Base-by-base conservation (phyloP, 2,888 invertebrate genomes). In the Watsonalla binaria region DNA sequence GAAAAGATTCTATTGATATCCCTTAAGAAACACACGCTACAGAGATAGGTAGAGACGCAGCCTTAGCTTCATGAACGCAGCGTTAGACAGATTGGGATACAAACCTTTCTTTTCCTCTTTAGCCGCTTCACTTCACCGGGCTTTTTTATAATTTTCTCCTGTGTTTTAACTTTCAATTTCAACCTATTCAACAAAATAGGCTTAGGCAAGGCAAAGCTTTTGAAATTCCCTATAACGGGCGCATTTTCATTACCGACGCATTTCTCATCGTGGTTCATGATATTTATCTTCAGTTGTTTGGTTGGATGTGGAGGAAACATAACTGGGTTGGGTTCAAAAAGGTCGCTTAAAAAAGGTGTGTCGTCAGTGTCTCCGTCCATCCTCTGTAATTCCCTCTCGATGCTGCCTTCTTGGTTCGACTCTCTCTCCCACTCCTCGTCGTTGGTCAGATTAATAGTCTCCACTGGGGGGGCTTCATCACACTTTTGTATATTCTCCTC, bases 181-280 rank as follows among this genome's bases (percentile, higher is more conserved):
- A 90, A 78, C 65, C 89, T 83, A 76, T 89, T 90, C 61, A 91
- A 71, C 63, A 90, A 65, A 49, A 91, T 84, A 14, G 91, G 91
- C 76, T 91, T 91, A 8, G 91, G 91, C 48, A 90, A 70, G 33
- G 91, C 91, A 58, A 91, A 91, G 63, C 91, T 91, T 81, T 90
- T 91, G 66, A 91, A 91, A 67, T 83, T 87, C 15, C 90, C 90
- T 71, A 91, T 85, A 46, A 90, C 82, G 33, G 84, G 81, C 2
- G 80, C 78, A 58, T 81, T 83, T 57, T 87, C 87, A 59, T 84
- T 80, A 33, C 65, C 63, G 51, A 63, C 80, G n/a, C 57, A 52
- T 55, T 68, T 73, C 42, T 72, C 75, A 24, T 78, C 77, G 39
- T 70, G 57, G 47, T 66, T 75, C 55, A 79, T 80, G 15, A 84